Conservation (phyloP, 2,113 vertebrate genomes). For the Salvelinus fontinalis region DNA sequence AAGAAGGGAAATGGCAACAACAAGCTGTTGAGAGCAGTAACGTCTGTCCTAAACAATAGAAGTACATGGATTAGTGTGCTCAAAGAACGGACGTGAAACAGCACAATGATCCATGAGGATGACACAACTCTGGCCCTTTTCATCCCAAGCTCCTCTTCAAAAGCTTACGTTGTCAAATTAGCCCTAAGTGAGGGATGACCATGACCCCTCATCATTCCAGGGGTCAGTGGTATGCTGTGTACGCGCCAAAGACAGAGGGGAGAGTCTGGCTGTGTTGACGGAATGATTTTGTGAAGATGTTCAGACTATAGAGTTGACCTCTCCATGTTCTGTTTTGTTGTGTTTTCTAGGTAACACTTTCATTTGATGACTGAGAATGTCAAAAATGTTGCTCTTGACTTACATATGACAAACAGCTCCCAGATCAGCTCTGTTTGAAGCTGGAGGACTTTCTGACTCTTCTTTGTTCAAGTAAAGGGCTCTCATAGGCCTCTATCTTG, state of each 20-base stretch:
- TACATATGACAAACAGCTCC: conserved; percentile 14
- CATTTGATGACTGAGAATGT: conserved; percentile 2
- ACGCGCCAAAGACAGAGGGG: conserved; percentile 7
- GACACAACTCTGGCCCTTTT: conserved; percentile 29
- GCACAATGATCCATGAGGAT: conserved; percentile 29
- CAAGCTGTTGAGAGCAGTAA: conserved; percentile 16
- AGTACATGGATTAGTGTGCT: conserved; percentile 28
- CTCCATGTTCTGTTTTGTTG: conserved; percentile 8
- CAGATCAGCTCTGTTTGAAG: conserved; percentile 2
- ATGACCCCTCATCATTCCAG: not conserved
- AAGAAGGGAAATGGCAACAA: conserved; percentile 6
- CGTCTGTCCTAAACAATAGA: conserved; percentile 11
- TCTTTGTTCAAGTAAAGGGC: not conserved
- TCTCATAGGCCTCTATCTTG: too few species aligned
- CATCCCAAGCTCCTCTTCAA: conserved; percentile 14
- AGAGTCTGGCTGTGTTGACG: not conserved
- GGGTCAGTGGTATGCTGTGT: conserved; percentile 4
- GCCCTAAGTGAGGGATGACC: conserved; percentile 27
- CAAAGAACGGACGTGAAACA: conserved; percentile 29
- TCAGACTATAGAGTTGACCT: not conserved
- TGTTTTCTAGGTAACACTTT: conserved; percentile 2
- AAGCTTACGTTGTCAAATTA: conserved; percentile 28
- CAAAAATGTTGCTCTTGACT: conserved; percentile 14
- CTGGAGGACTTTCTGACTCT: not conserved
- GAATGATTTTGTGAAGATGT: not conserved